phyloP scores from a whole-genome alignment of 2,797 vertebrate species.

The Dermochelys coriacea region DNA sequence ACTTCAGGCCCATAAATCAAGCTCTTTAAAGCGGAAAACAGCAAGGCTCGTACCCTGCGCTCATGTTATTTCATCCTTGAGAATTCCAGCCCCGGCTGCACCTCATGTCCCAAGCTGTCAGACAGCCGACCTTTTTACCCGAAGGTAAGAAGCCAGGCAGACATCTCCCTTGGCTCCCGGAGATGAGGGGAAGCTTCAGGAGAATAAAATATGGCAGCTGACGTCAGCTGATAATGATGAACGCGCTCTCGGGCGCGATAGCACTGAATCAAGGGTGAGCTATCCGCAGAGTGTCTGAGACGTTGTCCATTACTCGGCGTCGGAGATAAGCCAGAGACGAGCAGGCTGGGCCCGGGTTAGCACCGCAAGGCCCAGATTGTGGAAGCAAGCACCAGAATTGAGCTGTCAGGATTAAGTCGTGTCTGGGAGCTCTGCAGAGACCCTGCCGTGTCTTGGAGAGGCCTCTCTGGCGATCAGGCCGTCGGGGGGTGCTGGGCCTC shows the following conservation, averaged over 20 bases:
- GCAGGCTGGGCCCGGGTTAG: not conserved
- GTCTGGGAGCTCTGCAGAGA: not conserved
- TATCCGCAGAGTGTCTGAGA: not conserved
- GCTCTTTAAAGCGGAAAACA: not conserved
- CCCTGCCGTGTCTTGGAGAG: not conserved
- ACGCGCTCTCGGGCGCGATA: not conserved
- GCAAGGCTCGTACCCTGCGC: not conserved
- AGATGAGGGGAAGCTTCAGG: not conserved
- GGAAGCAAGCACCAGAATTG: not conserved
- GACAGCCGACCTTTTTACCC: conserved; percentile 33
- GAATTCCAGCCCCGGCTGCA: not conserved
- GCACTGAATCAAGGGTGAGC: not conserved
- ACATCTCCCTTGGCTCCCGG: conserved; percentile 15
- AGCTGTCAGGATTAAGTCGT: not conserved
- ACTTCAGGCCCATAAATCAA: conserved; percentile 26
- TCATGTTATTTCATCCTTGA: conserved; percentile 4
- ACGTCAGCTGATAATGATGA: not conserved
- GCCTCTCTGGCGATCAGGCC: too few species aligned
- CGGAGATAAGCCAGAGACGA: not conserved
- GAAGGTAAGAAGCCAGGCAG: conserved; percentile 13
- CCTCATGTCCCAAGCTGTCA: not conserved
- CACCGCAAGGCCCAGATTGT: not conserved
- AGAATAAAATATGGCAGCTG: not conserved
- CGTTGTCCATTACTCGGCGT: not conserved
- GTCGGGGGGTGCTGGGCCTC: not conserved